Evolutionary conservation across 2,888 invertebrate genomes (phyloP).

Genomic region (Campoplex capitator): DNA sequence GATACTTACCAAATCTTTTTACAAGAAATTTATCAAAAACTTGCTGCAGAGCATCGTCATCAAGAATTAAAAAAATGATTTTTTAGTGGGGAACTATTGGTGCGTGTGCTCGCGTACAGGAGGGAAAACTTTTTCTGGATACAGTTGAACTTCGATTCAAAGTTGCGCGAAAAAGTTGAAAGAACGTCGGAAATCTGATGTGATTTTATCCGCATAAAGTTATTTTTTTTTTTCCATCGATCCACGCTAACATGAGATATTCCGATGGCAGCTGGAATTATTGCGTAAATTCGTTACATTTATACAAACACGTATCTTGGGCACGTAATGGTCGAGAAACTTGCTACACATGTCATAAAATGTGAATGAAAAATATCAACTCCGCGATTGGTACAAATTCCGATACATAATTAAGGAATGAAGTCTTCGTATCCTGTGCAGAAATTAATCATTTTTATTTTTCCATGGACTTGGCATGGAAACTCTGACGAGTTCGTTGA

Average conservation of each 20-base stretch:
- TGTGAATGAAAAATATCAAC: not conserved
- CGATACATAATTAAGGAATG: not conserved
- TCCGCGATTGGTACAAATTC: not conserved
- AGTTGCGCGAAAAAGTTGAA: not conserved
- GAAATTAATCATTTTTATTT: not conserved
- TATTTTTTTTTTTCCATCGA: not conserved
- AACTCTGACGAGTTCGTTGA: not conserved
- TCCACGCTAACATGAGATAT: not conserved
- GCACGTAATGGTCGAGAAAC: slow-evolving; percentile 18
- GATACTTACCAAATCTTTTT: not conserved
- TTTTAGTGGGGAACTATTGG: not conserved
- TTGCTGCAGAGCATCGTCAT: not conserved
- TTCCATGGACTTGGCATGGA: not conserved
- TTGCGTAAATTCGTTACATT: not conserved
- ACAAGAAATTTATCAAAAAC: not conserved
- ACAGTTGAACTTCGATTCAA: no score
- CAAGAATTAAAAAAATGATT: not conserved
- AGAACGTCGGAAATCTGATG: not conserved
- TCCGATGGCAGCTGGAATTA: not conserved
- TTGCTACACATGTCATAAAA: not conserved
- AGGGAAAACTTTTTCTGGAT: not conserved
- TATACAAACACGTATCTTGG: slow-evolving; percentile 10
- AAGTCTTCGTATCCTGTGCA: not conserved
- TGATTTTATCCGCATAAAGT: not conserved
- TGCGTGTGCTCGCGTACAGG: not conserved